A percentile compares a stretch with the other conserved stretches of the same genome.
Evolutionary conservation across 1,140 invertebrate genomes (phyloP).

Genomic region (Drosophila nigrodunni): DNA sequence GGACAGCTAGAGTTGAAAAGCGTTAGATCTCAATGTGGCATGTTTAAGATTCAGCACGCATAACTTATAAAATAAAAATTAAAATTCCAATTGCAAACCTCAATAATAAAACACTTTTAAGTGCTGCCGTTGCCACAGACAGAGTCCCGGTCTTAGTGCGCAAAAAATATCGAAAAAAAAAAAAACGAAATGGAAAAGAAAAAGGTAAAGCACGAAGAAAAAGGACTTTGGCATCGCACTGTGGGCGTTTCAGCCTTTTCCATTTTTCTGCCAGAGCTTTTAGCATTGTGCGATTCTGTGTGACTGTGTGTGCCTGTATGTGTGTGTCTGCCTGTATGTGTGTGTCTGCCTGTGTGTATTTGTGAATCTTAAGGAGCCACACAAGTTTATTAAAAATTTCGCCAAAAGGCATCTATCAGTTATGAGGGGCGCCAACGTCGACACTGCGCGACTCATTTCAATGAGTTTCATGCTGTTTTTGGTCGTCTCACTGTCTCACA

Average conservation of each 20-base stretch:
- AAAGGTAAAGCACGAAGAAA: not conserved
- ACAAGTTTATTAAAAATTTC: slow-evolving; percentile 77
- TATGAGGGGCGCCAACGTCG: slow-evolving; percentile 54
- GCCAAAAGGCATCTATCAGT: slow-evolving; percentile 75
- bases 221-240: slow-evolving; percentile 7
- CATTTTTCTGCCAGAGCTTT: slow-evolving; percentile 13
- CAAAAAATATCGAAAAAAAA: too few relatives aligned
- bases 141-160: not conserved
- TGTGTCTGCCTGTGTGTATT: slow-evolving; percentile 6
- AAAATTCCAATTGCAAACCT: slow-evolving; percentile 77
- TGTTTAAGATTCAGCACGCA: slow-evolving; percentile 72
- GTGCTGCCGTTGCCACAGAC: slow-evolving; percentile 28
- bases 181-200: not conserved
- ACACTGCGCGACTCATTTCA: slow-evolving; percentile 72
- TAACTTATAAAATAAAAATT: slow-evolving; percentile 80
- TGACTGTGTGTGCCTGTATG: not conserved
- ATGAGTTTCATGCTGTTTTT: slow-evolving; percentile 61
- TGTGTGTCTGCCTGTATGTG: slow-evolving; percentile 4
- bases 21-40: slow-evolving; percentile 39
- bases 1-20: slow-evolving; percentile 19
- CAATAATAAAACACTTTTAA: slow-evolving; percentile 78
- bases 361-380: slow-evolving; percentile 25
- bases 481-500: not conserved
- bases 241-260: slow-evolving; percentile 4
- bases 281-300: slow-evolving; percentile 11